Base-by-base conservation (phyloP, 2,888 invertebrate species). In the Meganola albula region DNA sequence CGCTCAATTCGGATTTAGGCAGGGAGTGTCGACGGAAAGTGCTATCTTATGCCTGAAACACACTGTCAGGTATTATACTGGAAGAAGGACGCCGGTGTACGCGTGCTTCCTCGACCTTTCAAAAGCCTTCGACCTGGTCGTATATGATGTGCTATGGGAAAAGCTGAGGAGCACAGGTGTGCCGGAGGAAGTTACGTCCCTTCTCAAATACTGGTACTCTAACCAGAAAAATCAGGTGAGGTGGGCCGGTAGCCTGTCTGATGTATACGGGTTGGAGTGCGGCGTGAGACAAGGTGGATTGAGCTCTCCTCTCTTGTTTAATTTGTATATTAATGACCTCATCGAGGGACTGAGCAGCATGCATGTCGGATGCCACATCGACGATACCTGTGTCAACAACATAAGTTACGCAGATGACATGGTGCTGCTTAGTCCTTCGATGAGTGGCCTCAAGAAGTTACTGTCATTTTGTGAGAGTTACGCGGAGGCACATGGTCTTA, bases 321-420 rank as follows among this genome's bases (percentile, higher is more conserved):
- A 36, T 5, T n/a, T 36, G 4, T 42, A 36, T 12, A 18, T 34
- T 10, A 31, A 31, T 8, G 7, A 13, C 6, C 22, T 42, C 7
- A 31, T 43, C 2, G 30, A n/a, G 30, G 31, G 27, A 30, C 33
- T 46, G 23, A 40, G 38, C 20, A 27, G 34, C 16, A 32, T 31
- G 12, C 13, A 23, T 18, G 16, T 31, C 8, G 37, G 34, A 2
- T 36, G 33, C 14, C 27, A 37, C 3, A 13, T 39, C 5, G 35
- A 27, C 10, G 27, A 10, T 2, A 14, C 20, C 4, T 30, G 34
- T 25, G 21, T 39, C 2, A 41, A 41, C 14, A 41, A 37, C 12
- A 7, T 45, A 2, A 41, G 39, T 9, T 41, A 45, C 22, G 34
- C 38, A 6, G 40, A 40, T 12, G 44, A 44, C 16, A 40, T 37